These are phyloP conservation scores for Karalla daura DNA, from an alignment of 2,797 vertebrate genomes.

Conservation along the genomic window DNA sequence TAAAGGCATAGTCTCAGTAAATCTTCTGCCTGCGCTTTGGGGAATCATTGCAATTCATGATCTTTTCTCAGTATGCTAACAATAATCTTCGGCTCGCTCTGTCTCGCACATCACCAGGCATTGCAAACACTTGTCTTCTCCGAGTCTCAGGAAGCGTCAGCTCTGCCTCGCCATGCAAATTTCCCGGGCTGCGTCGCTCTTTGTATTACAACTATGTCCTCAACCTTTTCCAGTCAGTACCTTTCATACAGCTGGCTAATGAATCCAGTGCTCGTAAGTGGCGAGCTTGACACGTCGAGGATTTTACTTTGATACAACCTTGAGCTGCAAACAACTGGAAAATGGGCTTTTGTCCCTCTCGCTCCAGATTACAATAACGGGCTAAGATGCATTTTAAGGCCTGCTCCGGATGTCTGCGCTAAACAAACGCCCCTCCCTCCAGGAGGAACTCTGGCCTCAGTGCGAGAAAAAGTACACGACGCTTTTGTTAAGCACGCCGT, in stretches of 20 bases:
- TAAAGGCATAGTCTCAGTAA: slow-evolving; percentile 64
- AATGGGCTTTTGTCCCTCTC: slow-evolving; percentile 33
- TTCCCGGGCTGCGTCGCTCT: slow-evolving; percentile 69
- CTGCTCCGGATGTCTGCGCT: slow-evolving; percentile 35
- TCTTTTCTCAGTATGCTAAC: slow-evolving; percentile 81
- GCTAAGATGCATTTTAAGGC: slow-evolving; percentile 38
- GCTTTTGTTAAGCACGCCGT: slow-evolving; percentile 66
- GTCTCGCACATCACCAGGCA: slow-evolving; percentile 77
- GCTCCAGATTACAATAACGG: slow-evolving; percentile 37
- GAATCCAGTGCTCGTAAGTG: slow-evolving; percentile 51
- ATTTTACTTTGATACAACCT: slow-evolving; percentile 72
- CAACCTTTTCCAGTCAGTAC: slow-evolving; percentile 70
- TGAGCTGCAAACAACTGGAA: slow-evolving; percentile 53
- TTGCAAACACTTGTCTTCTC: slow-evolving; percentile 74
- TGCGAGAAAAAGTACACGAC: slow-evolving; percentile 43
- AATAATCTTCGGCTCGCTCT: slow-evolving; percentile 77
- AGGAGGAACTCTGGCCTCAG: slow-evolving; percentile 40
- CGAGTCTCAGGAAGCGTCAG: slow-evolving; percentile 54
- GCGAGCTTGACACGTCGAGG: slow-evolving; percentile 56
- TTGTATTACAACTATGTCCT: slow-evolving; percentile 76
- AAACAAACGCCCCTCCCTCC: slow-evolving; percentile 48
- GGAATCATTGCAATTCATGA: slow-evolving; percentile 82
- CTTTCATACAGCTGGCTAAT: slow-evolving; percentile 68
- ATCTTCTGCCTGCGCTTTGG: slow-evolving; percentile 68
- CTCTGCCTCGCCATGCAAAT: slow-evolving; percentile 78